Evolutionary conservation across 1,140 invertebrate genomes (phyloP), one percentile per base, ranked within the genome.

Genomic region (Drosophila orena): DNA sequence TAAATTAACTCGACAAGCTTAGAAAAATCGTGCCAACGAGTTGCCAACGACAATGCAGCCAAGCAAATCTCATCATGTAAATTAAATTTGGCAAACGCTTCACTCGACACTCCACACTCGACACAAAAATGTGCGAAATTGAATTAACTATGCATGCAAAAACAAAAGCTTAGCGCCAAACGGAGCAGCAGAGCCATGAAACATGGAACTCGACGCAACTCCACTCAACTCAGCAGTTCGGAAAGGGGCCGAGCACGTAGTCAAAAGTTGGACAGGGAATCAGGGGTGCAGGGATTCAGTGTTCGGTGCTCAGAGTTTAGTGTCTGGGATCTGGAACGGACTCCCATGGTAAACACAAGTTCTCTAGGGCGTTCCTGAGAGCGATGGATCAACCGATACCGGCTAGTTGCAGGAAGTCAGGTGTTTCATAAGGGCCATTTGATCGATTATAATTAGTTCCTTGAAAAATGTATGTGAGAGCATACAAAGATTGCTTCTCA

Each of bases 51-150:
- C 83, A 86, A 66, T 88, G 78, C 81, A 88, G 81, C 62, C 69
- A 64, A 70, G 83, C 83, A 86, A 88, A 88, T 86, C 83, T 86
- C 83, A 88, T 86, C 81, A 88, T 86, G 83, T 81, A 88, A 88
- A 88, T 88, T 88, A 88, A 89, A 88, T 88, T 88, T 88, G 84
- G 79, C 83, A 88, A 83, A 77, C 71, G 76, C 79, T 88, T 83
- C 71, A 65, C 64, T 75, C 84, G 72, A 83, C 83, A 83, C 83
- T 79, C 88, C n/a, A n/a, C n/a, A n/a, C n/a, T n/a, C n/a, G n/a
- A 70, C 75, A 88, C 79, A 88, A 83, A 88, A 88, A 83, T 83
- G 79, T 88, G 83, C 84, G 66, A 88, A 89, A 88, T 88, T 88
- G 76, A 89, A 88, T 88, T 88, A 88, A 88, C 86, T 89, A 88